These are phyloP conservation scores for Clarias laeviceps DNA, from an alignment of 2,797 vertebrate genomes.

Conservation along the genomic window DNA sequence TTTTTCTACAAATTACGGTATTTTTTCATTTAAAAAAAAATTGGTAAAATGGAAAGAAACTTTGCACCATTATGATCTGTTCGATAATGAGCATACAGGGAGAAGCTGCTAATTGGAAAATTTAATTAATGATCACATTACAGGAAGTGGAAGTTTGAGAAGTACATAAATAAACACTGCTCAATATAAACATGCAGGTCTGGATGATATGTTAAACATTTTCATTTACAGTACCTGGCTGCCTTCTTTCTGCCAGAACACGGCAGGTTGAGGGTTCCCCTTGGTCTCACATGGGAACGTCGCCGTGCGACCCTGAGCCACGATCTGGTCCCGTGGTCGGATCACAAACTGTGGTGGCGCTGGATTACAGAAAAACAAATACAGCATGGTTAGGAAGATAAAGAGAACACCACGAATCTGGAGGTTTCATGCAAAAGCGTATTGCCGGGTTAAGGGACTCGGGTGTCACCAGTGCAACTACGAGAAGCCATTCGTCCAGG, in stretches of 20 bases:
- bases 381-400: constrained; percentile 32
- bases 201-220: background rate
- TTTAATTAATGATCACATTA: background rate
- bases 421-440: constrained; percentile 71
- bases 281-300: constrained; percentile 97
- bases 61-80: background rate
- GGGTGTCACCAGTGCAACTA: constrained; percentile 65
- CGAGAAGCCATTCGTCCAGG: constrained; percentile 75
- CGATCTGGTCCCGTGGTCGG: constrained; percentile 96
- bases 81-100: background rate
- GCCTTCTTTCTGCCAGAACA: constrained; percentile 99
- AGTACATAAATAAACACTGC: background rate
- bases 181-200: background rate
- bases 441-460: constrained; percentile 58
- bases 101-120: background rate
- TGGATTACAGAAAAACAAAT: constrained; percentile 63
- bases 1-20: background rate
- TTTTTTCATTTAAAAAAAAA: background rate
- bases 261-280: constrained; percentile 96
- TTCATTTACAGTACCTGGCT: constrained; percentile 84
- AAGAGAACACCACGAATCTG: constrained; percentile 61
- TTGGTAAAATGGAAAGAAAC: background rate
- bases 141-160: background rate
- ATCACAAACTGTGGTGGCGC: constrained; percentile 98
- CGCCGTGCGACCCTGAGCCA: constrained; percentile 91